Conservation (phyloP, 1,140 invertebrate genomes). For the Trachymyrmex cornetzi region DNA sequence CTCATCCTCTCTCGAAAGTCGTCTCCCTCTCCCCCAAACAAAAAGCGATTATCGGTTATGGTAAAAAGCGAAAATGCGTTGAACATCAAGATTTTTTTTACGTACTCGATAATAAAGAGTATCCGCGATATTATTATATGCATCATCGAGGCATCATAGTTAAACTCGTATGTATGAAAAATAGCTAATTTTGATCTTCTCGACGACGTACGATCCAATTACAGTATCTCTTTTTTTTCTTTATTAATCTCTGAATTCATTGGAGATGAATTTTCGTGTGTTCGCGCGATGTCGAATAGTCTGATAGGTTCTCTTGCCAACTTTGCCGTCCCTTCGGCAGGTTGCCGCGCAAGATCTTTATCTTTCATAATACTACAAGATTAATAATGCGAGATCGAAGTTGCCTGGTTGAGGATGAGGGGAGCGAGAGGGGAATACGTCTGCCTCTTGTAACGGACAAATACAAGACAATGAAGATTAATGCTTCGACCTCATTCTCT, state of each 20-base stretch:
- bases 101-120: neutral
- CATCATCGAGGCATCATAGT: neutral
- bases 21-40: neutral
- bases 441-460: constrained; percentile 73
- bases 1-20: constrained; percentile 19
- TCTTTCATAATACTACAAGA: constrained; percentile 69
- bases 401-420: constrained; percentile 8
- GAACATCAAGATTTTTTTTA: neutral
- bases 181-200: neutral
- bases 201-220: neutral
- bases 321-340: neutral
- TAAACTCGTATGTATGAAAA: neutral
- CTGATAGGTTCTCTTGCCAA: constrained; percentile 6
- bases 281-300: constrained; percentile 26
- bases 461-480: constrained; percentile 84
- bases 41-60: constrained; percentile 43
- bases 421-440: constrained; percentile 29
- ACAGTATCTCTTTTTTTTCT: neutral
- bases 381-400: constrained; percentile 76
- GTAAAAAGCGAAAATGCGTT: neutral
- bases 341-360: constrained; percentile 68
- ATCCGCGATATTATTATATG: neutral
- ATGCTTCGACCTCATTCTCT: constrained; percentile 73
- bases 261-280: neutral
- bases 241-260: constrained; percentile 31